Base-by-base conservation (phyloP, 2,888 invertebrate species). In the Harpalus rufipes region DNA sequence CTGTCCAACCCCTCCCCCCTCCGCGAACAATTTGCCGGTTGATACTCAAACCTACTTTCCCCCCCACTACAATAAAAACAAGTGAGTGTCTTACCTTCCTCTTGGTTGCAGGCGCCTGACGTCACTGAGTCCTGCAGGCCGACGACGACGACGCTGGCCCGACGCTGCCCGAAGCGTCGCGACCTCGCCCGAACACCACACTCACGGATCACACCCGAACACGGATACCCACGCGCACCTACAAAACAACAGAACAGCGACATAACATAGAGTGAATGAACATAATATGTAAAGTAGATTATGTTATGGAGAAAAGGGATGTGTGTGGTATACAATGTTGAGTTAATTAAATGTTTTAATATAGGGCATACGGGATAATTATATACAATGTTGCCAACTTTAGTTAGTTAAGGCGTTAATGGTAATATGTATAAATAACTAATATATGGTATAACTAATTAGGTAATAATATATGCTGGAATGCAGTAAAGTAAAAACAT, bases 151-250 rank as follows among this genome's bases (percentile, higher is more conserved):
- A 51, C 44, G 44, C 44, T 51, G 44, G 44, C 44, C 44, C 44
- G 44, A 51, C 44, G 44, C 44, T 7, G 10, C 44, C 44, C 44
- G 44, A 51, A 51, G 44, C 44, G 44, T 51, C 44, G 8, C 44
- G 44, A 51, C 44, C 44, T 12, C 44, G 12, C 44, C 44, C 44
- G 44, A 51, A 51, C 44, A 51, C 44, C 10, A 51, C 44, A 51
- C 16, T 74, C 74, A 41, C 83, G 76, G 32, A 32, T 32, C 32
- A 32, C 32, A 32, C 32, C 32, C 32, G 32, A 32, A 32, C 32
- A 32, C 32, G 32, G 32, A 32, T 32, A 51, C 16, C 83, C 74
- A 41, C 83, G 76, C 83, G 83, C 83, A 83, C 83, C 83, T 83
- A 74, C 16, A 83, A 83, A 16, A 82, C 14, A 82, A 82, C 14